A percentile compares a stretch with the other conserved stretches of the same genome.
Evolutionary conservation across 2,113 vertebrate species (phyloP).

Genomic region (Sinocyclocheilus anshuiensis): DNA sequence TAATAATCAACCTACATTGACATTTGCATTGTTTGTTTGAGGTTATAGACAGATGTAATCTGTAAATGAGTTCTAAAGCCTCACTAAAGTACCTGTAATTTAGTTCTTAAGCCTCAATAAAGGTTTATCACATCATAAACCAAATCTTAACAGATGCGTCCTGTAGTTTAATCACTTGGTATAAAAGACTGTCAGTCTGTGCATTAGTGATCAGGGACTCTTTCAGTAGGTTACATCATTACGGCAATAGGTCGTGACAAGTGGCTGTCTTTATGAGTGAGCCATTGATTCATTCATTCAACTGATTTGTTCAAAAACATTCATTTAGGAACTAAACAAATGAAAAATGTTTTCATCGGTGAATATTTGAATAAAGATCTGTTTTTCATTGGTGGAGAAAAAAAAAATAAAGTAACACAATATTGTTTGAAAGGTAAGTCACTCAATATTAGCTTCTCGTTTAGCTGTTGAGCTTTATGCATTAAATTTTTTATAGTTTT

Average conservation of each 20-base stretch:
- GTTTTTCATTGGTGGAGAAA: too few species aligned
- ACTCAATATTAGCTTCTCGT: too few species aligned
- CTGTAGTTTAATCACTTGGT: constrained; percentile 34
- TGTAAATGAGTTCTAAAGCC: constrained; percentile 37
- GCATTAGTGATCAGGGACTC: not conserved
- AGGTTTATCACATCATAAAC: constrained; percentile 48
- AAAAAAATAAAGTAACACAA: too few species aligned
- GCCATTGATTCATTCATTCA: not conserved
- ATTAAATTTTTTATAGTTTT: too few species aligned
- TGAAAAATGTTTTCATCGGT: not conserved
- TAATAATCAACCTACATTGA: constrained; percentile 7
- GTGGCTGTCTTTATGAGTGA: not conserved
- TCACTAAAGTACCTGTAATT: constrained; percentile 29
- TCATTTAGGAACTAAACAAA: not conserved
- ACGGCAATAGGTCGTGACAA: not conserved
- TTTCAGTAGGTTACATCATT: not conserved
- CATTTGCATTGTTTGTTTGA: constrained; percentile 15
- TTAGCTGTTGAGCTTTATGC: too few species aligned
- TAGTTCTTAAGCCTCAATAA: constrained; percentile 23
- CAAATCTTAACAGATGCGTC: constrained; percentile 27
- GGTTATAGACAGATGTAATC: constrained; percentile 2
- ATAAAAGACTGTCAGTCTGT: constrained; percentile 15
- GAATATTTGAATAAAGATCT: too few species aligned
- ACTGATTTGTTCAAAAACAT: not conserved
- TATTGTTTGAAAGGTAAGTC: too few species aligned